These are phyloP conservation scores for Ichneumoninae sp. DNA, from an alignment of 2,888 invertebrate genomes.

Conservation along the genomic window DNA sequence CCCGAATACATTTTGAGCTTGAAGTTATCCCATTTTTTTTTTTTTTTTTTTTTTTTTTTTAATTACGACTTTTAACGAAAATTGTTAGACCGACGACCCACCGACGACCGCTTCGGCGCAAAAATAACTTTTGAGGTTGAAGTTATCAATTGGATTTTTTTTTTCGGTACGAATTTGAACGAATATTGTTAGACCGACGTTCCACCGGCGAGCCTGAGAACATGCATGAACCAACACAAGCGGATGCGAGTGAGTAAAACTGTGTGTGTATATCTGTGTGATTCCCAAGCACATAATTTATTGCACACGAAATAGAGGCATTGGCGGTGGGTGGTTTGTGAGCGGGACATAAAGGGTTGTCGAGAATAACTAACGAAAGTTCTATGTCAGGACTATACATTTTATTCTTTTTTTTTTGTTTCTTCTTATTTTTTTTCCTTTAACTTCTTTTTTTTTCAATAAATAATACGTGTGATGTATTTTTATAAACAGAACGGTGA, in stretches of 20 bases:
- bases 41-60: not conserved
- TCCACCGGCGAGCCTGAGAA: slow-evolving; percentile 19
- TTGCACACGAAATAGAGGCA: slow-evolving; percentile 31
- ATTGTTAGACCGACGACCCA: slow-evolving; percentile 19
- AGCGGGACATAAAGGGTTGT: slow-evolving; percentile 45
- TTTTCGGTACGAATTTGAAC: not conserved
- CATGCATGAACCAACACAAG: slow-evolving; percentile 63
- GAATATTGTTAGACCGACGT: slow-evolving; percentile 5
- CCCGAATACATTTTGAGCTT: not conserved
- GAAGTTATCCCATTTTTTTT: not conserved
- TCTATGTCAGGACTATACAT: slow-evolving; percentile 53
- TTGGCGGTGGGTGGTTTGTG: slow-evolving; percentile 28
- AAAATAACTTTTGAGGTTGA: not conserved
- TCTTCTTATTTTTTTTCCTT: slow-evolving; percentile 29
- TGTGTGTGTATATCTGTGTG: slow-evolving; percentile 41
- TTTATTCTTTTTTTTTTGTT: slow-evolving; percentile 50
- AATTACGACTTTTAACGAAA: not conserved
- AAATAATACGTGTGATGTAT: slow-evolving; percentile 55
- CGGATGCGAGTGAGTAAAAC: slow-evolving; percentile 50
- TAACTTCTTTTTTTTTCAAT: slow-evolving; percentile 27
- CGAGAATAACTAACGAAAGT: slow-evolving; percentile 65
- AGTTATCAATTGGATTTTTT: not conserved
- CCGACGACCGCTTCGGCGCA: not conserved
- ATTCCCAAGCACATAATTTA: slow-evolving; percentile 55
- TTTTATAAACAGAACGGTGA: slow-evolving; percentile 46